Conservation (phyloP, 1,140 invertebrate genomes). For the Subanguina moxae region DNA sequence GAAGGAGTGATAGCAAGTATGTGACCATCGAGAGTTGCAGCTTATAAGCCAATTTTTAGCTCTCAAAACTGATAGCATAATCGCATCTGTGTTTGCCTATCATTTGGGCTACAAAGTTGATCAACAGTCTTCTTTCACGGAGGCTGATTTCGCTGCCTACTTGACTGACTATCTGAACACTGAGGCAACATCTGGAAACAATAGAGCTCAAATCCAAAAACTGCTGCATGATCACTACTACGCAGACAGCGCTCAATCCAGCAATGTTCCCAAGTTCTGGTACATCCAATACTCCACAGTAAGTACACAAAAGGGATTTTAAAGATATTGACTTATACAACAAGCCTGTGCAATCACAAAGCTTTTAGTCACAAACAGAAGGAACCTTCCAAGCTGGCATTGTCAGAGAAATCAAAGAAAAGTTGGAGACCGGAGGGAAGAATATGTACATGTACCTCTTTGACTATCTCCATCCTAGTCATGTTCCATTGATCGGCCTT, state of each 20-base stretch:
- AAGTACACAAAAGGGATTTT: neutral
- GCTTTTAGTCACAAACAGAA: neutral
- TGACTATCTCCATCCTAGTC: neutral
- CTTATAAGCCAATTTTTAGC: neutral
- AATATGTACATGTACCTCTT: neutral
- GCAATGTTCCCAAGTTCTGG: neutral
- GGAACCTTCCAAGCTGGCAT: neutral
- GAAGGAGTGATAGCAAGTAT: neutral
- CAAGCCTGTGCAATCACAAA: too few species aligned
- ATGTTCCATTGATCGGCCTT: neutral
- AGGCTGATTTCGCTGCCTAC: neutral
- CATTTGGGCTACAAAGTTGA: neutral
- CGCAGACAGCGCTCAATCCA: neutral
- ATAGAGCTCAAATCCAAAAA: neutral
- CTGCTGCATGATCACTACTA: neutral
- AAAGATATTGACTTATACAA: too few species aligned
- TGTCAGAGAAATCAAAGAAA: neutral
- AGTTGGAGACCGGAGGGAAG: neutral
- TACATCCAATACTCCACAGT: neutral
- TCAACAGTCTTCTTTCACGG: neutral
- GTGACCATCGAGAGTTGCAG: neutral
- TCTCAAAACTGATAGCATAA: neutral
- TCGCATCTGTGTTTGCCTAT: neutral
- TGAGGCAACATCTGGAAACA: neutral
- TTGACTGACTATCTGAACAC: neutral